phyloP scores from a whole-genome alignment of 2,113 vertebrate genomes.

The Diphyllodes magnificus region DNA sequence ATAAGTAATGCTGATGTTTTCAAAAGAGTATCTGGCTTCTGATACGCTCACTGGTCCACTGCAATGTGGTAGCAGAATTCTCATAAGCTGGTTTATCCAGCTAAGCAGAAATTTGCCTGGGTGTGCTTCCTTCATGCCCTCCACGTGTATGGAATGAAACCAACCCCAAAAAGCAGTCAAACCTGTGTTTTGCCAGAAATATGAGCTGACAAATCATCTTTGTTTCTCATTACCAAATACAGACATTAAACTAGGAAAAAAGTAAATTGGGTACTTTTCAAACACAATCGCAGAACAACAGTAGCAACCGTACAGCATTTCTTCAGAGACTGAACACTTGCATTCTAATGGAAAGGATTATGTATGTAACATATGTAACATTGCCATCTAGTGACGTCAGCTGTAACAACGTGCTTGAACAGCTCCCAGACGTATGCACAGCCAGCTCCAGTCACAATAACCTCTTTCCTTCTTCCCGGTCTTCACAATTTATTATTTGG shows the following conservation, averaged over 20 bases:
- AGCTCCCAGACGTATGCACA: too few relatives aligned
- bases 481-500: not conserved
- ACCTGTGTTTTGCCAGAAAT: not conserved
- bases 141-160: not conserved
- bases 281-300: not conserved
- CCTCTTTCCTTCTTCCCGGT: not conserved
- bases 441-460: not conserved
- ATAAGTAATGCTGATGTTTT: not conserved
- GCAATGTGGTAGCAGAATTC: not conserved
- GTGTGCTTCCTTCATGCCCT: not conserved
- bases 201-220: not conserved
- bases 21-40: not conserved
- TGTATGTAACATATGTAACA: not conserved
- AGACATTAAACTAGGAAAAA: not conserved
- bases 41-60: not conserved
- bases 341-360: not conserved
- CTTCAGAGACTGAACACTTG: not conserved
- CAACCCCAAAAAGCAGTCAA: not conserved
- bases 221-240: not conserved
- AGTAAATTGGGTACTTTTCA: not conserved
- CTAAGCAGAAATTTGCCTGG: not conserved
- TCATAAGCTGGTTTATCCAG: not conserved
- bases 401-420: not conserved
- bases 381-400: slow-evolving; percentile 49
- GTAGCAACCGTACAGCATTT: not conserved